A percentile compares a stretch with the other conserved stretches of the same genome.
Conservation (phyloP, 2,113 vertebrate genomes). For the Stomatorhinus ivindoensis region DNA sequence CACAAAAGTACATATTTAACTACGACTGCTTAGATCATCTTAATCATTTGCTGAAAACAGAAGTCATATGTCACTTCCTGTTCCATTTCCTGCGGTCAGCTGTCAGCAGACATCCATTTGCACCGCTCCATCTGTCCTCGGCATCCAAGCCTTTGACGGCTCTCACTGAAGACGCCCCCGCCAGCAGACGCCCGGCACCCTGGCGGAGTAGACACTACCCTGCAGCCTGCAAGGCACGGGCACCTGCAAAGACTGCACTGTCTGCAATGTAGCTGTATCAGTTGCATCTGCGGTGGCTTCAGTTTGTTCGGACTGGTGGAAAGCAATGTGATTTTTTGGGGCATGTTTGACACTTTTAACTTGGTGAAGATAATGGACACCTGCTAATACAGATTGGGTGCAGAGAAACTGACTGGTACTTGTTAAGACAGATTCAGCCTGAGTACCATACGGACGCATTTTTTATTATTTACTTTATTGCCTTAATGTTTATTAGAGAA, state of each 20-base stretch:
- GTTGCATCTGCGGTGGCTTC: background rate
- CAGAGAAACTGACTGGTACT: background rate
- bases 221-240: background rate
- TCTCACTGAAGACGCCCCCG: background rate
- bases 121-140: background rate
- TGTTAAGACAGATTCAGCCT: background rate
- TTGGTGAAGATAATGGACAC: background rate
- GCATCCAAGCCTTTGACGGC: background rate
- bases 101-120: constrained; percentile 43
- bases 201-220: background rate
- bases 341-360: background rate
- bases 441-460: background rate
- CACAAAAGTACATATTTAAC: constrained; percentile 32
- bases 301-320: background rate
- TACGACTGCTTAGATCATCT: background rate
- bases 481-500: background rate
- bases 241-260: background rate
- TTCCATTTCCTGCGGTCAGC: constrained; percentile 53
- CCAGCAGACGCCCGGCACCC: background rate
- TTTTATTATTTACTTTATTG: background rate
- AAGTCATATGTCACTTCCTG: constrained; percentile 49
- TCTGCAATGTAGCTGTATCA: background rate
- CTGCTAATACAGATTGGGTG: background rate
- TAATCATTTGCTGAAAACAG: constrained; percentile 61
- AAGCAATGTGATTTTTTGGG: background rate